phyloP scores from a whole-genome alignment of 2,113 vertebrate genomes.

The Odocoileus virginianus region DNA sequence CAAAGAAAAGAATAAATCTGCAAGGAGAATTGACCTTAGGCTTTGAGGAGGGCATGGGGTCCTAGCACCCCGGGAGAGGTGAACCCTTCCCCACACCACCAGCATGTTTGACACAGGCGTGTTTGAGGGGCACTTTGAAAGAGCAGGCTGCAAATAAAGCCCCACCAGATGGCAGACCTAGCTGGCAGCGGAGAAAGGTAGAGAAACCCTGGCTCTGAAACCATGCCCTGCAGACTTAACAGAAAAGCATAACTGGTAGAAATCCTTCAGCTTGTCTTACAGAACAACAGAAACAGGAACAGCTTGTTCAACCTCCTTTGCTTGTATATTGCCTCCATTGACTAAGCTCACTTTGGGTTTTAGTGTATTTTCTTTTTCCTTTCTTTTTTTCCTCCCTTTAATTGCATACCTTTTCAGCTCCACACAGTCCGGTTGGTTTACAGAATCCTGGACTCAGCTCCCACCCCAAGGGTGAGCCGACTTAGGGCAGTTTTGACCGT shows the following conservation, averaged over 20 bases:
- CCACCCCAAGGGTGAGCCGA: fast-evolving
- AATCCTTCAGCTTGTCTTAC: not conserved
- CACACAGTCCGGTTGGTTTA: fast-evolving
- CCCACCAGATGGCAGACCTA: no score
- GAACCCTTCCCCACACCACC: not conserved
- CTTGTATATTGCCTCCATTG: not conserved
- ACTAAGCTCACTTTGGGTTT: no score
- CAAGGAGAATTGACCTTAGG: not conserved
- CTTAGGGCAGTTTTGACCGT: fast-evolving
- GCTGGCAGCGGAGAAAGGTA: no score
- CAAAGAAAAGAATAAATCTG: not conserved
- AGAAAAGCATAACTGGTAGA: not conserved
- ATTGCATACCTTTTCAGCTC: not conserved
- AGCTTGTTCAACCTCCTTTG: not conserved
- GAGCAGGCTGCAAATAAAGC: not conserved
- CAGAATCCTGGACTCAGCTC: no score
- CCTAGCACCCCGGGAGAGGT: not conserved
- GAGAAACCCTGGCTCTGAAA: fast-evolving
- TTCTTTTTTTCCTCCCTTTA: no score
- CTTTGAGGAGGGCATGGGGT: not conserved
- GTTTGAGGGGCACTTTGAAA: not conserved
- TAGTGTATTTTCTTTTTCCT: not conserved
- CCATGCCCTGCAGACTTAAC: not conserved
- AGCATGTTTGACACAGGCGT: fast-evolving
- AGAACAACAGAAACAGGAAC: not conserved